These are phyloP conservation scores for Asarcornis scutulata DNA, from an alignment of 2,113 vertebrate genomes.

Conservation along the genomic window DNA sequence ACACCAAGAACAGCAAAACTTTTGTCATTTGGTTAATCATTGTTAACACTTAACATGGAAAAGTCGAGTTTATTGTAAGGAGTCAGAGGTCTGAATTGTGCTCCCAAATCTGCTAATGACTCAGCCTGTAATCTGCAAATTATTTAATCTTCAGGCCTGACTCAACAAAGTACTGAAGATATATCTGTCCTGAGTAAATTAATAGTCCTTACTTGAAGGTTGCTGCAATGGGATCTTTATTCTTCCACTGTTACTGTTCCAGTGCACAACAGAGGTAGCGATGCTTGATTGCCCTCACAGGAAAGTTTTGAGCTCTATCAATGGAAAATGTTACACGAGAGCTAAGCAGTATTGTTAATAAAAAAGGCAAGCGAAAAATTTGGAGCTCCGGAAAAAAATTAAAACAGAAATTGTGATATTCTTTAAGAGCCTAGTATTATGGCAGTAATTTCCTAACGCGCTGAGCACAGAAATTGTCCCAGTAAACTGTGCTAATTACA, in stretches of 20 bases:
- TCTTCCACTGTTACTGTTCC: not conserved
- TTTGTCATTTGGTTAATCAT: slow-evolving; percentile 45
- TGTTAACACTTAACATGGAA: not conserved
- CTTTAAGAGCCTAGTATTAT: not conserved
- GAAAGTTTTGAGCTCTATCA: not conserved
- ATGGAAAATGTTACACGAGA: rapidly evolving
- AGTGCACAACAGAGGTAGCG: rapidly evolving
- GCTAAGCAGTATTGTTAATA: not conserved
- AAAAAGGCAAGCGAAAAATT: not conserved
- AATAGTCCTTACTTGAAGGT: not conserved
- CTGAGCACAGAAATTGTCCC: not conserved
- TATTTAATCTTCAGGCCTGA: not conserved
- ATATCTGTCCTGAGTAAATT: not conserved
- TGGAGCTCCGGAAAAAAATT: not conserved
- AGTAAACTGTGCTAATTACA: not conserved
- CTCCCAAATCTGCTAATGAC: not conserved
- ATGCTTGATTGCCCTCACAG: not conserved
- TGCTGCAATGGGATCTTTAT: not conserved
- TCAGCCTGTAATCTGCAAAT: not conserved
- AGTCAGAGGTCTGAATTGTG: not conserved
- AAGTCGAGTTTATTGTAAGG: not conserved
- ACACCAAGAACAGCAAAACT: slow-evolving; percentile 27
- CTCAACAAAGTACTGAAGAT: not conserved
- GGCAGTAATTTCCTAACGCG: not conserved
- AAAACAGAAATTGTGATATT: not conserved